Conservation (phyloP, 2,113 vertebrate genomes). For the Cacatua alba region DNA sequence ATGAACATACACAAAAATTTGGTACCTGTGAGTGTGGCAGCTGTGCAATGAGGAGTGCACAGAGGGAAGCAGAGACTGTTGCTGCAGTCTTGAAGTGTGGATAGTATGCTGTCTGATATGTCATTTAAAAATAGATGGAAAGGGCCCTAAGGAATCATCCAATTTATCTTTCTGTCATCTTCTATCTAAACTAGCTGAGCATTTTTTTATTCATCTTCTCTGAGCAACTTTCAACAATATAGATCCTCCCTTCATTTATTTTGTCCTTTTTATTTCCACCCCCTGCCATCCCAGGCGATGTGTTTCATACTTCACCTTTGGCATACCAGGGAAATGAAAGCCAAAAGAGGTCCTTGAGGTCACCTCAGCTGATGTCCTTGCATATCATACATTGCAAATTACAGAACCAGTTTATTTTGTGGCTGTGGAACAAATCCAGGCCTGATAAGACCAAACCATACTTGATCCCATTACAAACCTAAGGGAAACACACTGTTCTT, state of each 20-base stretch:
- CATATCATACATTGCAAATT: neutral
- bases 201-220: neutral
- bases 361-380: rapidly evolving
- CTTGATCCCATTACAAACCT: neutral
- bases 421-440: neutral
- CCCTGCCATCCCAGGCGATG: neutral
- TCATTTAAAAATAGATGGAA: neutral
- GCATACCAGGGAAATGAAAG: neutral
- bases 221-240: neutral
- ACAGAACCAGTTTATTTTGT: neutral
- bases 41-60: neutral
- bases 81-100: neutral
- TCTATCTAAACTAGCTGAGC: neutral
- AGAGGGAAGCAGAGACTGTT: neutral
- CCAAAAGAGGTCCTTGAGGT: neutral
- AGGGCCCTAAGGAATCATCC: neutral
- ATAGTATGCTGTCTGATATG: neutral
- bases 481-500: neutral
- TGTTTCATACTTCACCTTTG: neutral
- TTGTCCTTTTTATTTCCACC: neutral
- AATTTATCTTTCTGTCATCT: neutral
- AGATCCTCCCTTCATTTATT: neutral
- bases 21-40: neutral
- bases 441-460: neutral
- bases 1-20: rapidly evolving